These are phyloP conservation scores for Discoglossus pictus DNA, from an alignment of 2,797 vertebrate species.

Conservation along the genomic window DNA sequence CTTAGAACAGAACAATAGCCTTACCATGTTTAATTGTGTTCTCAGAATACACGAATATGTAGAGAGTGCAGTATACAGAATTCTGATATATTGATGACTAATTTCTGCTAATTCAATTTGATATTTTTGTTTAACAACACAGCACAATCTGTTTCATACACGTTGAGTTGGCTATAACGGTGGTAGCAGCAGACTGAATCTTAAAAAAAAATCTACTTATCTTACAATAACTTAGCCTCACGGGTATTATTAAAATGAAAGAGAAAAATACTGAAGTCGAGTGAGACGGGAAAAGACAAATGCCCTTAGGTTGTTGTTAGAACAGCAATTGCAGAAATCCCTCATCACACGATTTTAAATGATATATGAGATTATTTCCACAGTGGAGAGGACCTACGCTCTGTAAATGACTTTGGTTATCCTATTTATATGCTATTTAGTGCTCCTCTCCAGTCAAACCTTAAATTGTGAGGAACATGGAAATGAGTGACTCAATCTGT, in stretches of 20 bases:
- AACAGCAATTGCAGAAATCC: constrained; percentile 53
- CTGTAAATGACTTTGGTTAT: constrained; percentile 50
- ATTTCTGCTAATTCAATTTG: no score
- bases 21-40: no score
- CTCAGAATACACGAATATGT: no score
- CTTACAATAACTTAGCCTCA: constrained; percentile 50
- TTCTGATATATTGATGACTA: no score
- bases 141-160: constrained; percentile 15
- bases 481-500: constrained; percentile 11
- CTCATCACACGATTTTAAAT: constrained; percentile 53
- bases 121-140: no score
- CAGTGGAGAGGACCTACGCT: constrained; percentile 43
- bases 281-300: constrained; percentile 51
- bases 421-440: constrained; percentile 37
- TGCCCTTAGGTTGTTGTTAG: constrained; percentile 52
- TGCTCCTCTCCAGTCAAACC: constrained; percentile 27
- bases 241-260: constrained; percentile 53
- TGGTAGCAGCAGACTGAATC: constrained; percentile 35
- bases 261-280: constrained; percentile 51
- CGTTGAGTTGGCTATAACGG: constrained; percentile 11
- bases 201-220: constrained; percentile 49
- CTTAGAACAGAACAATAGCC: no score
- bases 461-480: constrained; percentile 11
- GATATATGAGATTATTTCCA: constrained; percentile 53
- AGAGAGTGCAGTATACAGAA: no score